phyloP scores from a whole-genome alignment of 1,140 invertebrate species.

The Gryon sp. region DNA sequence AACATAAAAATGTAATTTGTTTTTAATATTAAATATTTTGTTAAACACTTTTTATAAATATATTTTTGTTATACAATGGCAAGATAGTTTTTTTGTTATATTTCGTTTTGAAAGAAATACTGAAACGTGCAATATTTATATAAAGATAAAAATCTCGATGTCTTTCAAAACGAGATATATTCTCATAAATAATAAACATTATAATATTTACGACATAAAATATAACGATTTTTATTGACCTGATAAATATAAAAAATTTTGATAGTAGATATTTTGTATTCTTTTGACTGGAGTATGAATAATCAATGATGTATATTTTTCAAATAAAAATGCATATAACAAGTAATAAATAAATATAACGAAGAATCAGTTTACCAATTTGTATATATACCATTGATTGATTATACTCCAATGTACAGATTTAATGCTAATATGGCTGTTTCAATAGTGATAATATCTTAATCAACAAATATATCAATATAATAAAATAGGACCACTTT shows the following conservation, averaged over 20 bases:
- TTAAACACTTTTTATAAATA: constrained; percentile 3
- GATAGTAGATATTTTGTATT: no score
- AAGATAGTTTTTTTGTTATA: constrained; percentile 41
- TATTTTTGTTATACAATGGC: constrained; percentile 45
- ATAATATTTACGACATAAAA: constrained; percentile 21
- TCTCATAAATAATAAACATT: constrained; percentile 23
- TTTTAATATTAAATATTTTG: constrained; percentile 32
- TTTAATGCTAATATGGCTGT: constrained; percentile 40
- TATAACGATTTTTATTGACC: constrained; percentile 12
- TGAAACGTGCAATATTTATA: constrained; percentile 5
- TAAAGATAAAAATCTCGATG: constrained; percentile 15
- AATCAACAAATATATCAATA: no score
- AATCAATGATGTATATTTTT: no score
- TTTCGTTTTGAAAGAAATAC: constrained; percentile 27
- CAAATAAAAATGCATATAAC: no score
- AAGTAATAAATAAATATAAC: no score
- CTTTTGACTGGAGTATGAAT: constrained; percentile 1
- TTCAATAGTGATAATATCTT: no score
- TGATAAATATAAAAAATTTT: constrained; percentile 19
- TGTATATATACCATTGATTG: no score
- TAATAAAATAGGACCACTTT: no score
- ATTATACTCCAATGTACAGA: constrained; percentile 18
- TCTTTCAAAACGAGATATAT: constrained; percentile 37
- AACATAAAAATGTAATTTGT: constrained; percentile 23
- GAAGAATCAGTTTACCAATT: no score